These are phyloP conservation scores for Schizopygopsis malacanthus DNA, from an alignment of 2,797 vertebrate genomes.

Conservation along the genomic window DNA sequence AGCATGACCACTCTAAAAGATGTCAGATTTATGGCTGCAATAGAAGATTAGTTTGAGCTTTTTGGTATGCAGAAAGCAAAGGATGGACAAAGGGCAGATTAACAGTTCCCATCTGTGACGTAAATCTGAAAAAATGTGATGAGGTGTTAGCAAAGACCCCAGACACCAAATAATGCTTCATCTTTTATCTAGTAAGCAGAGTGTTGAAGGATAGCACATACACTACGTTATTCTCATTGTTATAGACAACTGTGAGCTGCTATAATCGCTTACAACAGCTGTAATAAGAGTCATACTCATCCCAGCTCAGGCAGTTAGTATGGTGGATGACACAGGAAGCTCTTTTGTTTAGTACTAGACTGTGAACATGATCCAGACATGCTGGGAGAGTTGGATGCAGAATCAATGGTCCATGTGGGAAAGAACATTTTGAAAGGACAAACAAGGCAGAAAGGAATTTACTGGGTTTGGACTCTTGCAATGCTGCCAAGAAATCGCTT, in stretches of 20 bases:
- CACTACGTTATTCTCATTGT: constrained; percentile 20
- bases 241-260: background rate
- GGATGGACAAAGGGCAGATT: constrained; percentile 21
- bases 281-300: constrained; percentile 17
- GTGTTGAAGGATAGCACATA: constrained; percentile 25
- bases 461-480: constrained; percentile 8
- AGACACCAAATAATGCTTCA: constrained; percentile 23
- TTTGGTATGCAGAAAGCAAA: constrained; percentile 10
- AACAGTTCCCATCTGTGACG: constrained; percentile 34
- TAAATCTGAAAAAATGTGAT: background rate
- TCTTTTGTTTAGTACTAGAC: constrained; percentile 35
- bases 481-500: constrained; percentile 8
- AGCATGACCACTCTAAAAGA: background rate
- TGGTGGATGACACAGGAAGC: background rate
- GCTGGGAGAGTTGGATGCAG: background rate
- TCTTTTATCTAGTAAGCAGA: constrained; percentile 1
- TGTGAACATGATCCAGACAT: constrained; percentile 26
- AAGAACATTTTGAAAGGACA: constrained; percentile 46
- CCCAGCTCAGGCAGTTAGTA: constrained; percentile 14
- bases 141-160: constrained; percentile 27
- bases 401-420: constrained; percentile 7
- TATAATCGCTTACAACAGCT: constrained; percentile 16
- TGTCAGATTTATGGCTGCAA: constrained; percentile 19
- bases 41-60: background rate
- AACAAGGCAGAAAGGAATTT: constrained; percentile 47